Evolutionary conservation across 2,888 invertebrate genomes (phyloP).

Genomic region (Catonia carolina): DNA sequence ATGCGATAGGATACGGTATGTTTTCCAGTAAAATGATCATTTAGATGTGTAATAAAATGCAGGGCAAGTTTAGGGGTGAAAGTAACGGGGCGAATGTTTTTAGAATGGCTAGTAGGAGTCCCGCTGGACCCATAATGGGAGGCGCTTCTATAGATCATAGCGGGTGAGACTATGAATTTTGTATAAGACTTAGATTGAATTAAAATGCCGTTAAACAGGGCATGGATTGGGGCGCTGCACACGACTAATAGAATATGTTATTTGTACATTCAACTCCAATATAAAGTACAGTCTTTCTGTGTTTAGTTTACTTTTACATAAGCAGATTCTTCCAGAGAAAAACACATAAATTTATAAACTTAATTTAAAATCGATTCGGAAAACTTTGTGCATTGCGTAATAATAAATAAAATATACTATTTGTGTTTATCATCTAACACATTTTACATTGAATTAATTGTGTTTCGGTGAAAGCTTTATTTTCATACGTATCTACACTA

Average conservation of each 20-base stretch:
- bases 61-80: too few species aligned
- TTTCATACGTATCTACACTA: too few species aligned
- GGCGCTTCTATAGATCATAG: slow-evolving; percentile 25
- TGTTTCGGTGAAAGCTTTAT: too few species aligned
- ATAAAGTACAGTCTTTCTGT: not conserved
- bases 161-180: slow-evolving; percentile 30
- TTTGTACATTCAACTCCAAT: slow-evolving; percentile 19
- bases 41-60: too few species aligned
- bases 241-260: slow-evolving; percentile 27
- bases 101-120: slow-evolving; percentile 16
- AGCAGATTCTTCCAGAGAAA: not conserved
- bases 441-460: too few species aligned
- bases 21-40: too few species aligned
- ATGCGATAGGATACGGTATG: too few species aligned
- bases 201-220: slow-evolving; percentile 36
- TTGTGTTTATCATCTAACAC: too few species aligned
- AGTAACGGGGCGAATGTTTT: slow-evolving; percentile 13
- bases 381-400: too few species aligned
- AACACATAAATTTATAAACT: too few species aligned
- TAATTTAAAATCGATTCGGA: too few species aligned
- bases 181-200: slow-evolving; percentile 36
- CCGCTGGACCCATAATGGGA: slow-evolving; percentile 22
- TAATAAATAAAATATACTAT: too few species aligned
- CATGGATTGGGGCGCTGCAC: slow-evolving; percentile 22
- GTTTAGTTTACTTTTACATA: not conserved